Percentiles rank a stretch among this genome's conserved stretches.
phyloP scores from a whole-genome alignment of 2,113 vertebrate species.

The Cyprinodon brontotheroides region DNA sequence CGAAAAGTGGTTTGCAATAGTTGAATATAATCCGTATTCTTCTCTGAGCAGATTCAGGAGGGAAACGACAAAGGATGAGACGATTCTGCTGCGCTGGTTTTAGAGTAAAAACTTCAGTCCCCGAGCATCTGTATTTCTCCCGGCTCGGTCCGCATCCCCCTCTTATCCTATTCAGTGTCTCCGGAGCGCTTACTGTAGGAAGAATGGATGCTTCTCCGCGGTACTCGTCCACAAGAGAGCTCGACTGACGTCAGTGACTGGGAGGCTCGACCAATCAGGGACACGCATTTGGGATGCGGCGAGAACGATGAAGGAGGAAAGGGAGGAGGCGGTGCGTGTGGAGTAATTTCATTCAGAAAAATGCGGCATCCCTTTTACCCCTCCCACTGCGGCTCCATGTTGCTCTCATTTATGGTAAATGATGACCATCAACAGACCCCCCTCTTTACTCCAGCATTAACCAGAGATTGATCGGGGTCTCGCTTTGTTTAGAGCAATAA shows the following conservation, averaged over 20 bases:
- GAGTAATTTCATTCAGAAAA: slow-evolving; percentile 87
- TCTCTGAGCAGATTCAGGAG: slow-evolving; percentile 12
- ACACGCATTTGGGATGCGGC: slow-evolving; percentile 36
- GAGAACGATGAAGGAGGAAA: not conserved
- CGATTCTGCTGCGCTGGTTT: slow-evolving; percentile 2
- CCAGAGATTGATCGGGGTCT: slow-evolving; percentile 12
- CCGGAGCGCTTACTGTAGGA: slow-evolving; percentile 36
- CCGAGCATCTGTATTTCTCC: slow-evolving; percentile 20
- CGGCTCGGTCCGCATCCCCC: slow-evolving; percentile 11
- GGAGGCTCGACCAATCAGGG: slow-evolving; percentile 63
- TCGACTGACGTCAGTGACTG: slow-evolving; percentile 77
- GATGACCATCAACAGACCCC: slow-evolving; percentile 1
- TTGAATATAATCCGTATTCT: not conserved
- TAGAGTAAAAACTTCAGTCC: not conserved
- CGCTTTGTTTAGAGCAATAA: not conserved
- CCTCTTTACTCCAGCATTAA: slow-evolving; percentile 10
- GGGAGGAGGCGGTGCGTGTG: slow-evolving; percentile 19
- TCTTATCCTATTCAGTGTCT: slow-evolving; percentile 8
- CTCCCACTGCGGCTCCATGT: slow-evolving; percentile 81
- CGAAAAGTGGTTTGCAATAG: not conserved
- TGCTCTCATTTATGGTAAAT: slow-evolving; percentile 55
- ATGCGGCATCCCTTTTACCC: slow-evolving; percentile 80
- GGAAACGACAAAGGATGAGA: not conserved
- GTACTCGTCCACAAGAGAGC: slow-evolving; percentile 61
- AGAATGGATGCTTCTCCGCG: slow-evolving; percentile 65